Conservation (phyloP, 2,113 vertebrate genomes). For the Dryoscopus gambensis region DNA sequence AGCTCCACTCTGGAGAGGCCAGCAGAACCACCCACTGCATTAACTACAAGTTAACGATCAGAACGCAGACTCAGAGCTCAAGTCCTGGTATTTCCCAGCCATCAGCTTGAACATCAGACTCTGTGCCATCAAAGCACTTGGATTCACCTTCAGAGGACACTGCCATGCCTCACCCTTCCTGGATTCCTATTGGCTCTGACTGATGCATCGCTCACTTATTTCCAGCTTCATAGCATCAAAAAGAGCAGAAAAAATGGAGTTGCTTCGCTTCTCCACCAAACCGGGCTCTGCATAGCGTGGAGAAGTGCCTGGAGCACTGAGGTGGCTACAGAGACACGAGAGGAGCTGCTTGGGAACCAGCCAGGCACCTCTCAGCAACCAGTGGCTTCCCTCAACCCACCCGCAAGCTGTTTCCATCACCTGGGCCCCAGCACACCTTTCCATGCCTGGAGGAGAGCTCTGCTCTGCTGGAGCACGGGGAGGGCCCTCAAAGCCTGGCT, state of each 20-base stretch:
- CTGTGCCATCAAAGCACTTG: not conserved
- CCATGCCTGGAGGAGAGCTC: not conserved
- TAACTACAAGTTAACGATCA: not conserved
- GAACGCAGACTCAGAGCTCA: not conserved
- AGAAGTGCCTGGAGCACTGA: not conserved
- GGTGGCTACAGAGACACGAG: not conserved
- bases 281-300: not conserved
- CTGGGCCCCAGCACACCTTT: not conserved
- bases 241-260: not conserved
- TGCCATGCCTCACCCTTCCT: not conserved
- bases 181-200: not conserved
- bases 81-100: not conserved
- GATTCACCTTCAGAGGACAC: not conserved
- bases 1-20: not conserved
- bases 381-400: not conserved
- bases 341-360: not conserved
- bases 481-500: not conserved
- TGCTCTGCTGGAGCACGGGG: not conserved
- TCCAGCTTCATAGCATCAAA: not conserved
- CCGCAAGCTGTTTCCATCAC: accelerated
- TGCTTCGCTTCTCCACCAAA: not conserved
- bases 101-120: not conserved
- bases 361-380: not conserved
- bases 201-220: not conserved
- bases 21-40: not conserved